Base-by-base conservation (phyloP, 1,140 invertebrate genomes). In the Camponotus floridanus region DNA sequence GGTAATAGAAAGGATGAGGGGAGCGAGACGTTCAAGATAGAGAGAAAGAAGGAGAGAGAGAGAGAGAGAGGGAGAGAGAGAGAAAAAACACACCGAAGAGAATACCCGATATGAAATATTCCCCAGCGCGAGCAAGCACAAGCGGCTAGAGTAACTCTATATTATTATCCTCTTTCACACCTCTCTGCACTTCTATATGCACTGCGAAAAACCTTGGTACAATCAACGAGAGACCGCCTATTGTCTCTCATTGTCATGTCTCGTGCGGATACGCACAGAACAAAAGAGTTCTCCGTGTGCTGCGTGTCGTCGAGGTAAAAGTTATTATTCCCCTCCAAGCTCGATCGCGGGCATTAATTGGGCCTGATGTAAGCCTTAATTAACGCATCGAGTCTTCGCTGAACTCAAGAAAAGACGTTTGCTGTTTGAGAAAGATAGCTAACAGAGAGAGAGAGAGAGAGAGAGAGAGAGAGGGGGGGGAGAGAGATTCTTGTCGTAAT, bases 161-260 rank as follows among this genome's bases (percentile, higher is more conserved):
- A 95, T 95, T 94, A 94, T 95, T 94, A 94, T 94, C 94, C 94
- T 93, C 94, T 94, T 95, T 95, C 94, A 95, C 94, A 95, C 94
- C 93, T 95, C 91, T 86, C 78, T 94, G 93, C 91, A 91, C 91
- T 86, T 93, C 92, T 93, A 94, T 51, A 51, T 92, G 89, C 89
- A 91, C 76, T 87, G 87, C 81, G 89, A 85, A 91, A 87, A 93
- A 51, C 91, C 91, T 89, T 76, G 92, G 87, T 90, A 94, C 91
- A 92, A 94, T 94, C 92, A 93, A 94, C 93, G 91, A 92, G 91
- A 92, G 85, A 87, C 84, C 31, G 79, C 57, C 86, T 85, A 93
- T 94, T 94, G 92, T 94, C 81, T 92, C 84, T 91, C 85, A 92
- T 92, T 93, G 92, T 92, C 78, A 64, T 74, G 78, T 39, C 88